Conservation (phyloP, 2,888 invertebrate species). For the Sesia bembeciformis region DNA sequence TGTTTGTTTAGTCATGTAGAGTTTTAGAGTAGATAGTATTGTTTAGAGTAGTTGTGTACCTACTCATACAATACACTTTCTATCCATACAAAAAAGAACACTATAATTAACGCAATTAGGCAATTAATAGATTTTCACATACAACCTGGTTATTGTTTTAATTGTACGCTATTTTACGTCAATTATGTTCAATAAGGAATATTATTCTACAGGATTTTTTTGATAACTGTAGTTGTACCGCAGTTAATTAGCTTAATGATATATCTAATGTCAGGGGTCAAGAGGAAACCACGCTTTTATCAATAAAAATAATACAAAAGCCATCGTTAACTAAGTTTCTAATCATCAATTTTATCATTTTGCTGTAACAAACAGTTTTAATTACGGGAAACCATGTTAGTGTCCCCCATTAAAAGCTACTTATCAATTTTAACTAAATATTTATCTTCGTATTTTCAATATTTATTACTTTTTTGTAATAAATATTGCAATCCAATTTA, state of each 20-base stretch:
- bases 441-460: constrained; percentile 33
- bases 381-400: constrained; percentile 54
- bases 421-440: constrained; percentile 38
- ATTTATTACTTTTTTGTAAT: constrained; percentile 21
- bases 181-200: neutral
- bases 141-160: no score
- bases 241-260: constrained; percentile 45
- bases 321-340: constrained; percentile 14
- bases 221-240: neutral
- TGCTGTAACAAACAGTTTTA: constrained; percentile 45
- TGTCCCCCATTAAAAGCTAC: constrained; percentile 34
- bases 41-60: no score
- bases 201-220: neutral
- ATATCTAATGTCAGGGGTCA: constrained; percentile 64
- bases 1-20: no score
- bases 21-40: no score
- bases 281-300: constrained; percentile 40
- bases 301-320: constrained; percentile 1
- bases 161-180: no score
- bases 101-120: no score
- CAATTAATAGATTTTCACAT: no score
- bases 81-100: no score
- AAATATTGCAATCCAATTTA: neutral
- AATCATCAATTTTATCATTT: constrained; percentile 54
- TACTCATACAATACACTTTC: no score